phyloP scores from a whole-genome alignment of 2,113 vertebrate species.

The Siniperca chuatsi region DNA sequence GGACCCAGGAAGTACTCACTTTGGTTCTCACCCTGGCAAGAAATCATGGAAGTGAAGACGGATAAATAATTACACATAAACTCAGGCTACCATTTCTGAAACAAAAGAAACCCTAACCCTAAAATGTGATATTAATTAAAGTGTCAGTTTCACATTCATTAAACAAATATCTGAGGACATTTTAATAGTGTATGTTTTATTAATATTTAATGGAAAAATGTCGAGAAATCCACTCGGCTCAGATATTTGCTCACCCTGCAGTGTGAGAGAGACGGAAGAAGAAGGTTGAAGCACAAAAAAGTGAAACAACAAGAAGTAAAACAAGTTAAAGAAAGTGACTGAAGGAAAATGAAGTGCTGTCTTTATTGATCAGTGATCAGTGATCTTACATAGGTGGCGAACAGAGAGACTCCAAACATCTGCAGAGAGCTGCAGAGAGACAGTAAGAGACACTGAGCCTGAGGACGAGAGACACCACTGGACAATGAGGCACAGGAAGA shows the following conservation, averaged over 20 bases:
- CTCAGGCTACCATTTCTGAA: neutral
- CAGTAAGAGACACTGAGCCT: slow-evolving; percentile 91
- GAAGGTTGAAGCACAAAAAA: too few relatives aligned
- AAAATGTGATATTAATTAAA: too few relatives aligned
- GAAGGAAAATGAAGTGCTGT: neutral
- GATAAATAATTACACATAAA: slow-evolving; percentile 31
- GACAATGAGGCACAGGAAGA: slow-evolving; percentile 37
- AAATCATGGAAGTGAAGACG: neutral
- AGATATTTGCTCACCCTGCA: too few relatives aligned
- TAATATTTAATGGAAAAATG: too few relatives aligned
- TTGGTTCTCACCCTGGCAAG: slow-evolving; percentile 90
- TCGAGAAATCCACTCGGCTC: too few relatives aligned
- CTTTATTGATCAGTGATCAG: neutral
- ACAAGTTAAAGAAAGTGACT: neutral
- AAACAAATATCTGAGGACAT: too few relatives aligned
- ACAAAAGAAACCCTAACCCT: too few relatives aligned
- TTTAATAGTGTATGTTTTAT: too few relatives aligned
- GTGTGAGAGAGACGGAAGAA: too few relatives aligned
- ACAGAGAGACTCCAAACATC: slow-evolving; percentile 95
- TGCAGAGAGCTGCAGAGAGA: slow-evolving; percentile 90
- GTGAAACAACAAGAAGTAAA: too few relatives aligned
- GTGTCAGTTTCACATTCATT: too few relatives aligned
- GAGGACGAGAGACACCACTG: slow-evolving; percentile 89
- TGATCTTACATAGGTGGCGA: slow-evolving; percentile 90
- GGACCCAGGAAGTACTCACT: slow-evolving; percentile 94